These are phyloP conservation scores for Osmerus eperlanus DNA, from an alignment of 2,113 vertebrate genomes.

Conservation along the genomic window DNA sequence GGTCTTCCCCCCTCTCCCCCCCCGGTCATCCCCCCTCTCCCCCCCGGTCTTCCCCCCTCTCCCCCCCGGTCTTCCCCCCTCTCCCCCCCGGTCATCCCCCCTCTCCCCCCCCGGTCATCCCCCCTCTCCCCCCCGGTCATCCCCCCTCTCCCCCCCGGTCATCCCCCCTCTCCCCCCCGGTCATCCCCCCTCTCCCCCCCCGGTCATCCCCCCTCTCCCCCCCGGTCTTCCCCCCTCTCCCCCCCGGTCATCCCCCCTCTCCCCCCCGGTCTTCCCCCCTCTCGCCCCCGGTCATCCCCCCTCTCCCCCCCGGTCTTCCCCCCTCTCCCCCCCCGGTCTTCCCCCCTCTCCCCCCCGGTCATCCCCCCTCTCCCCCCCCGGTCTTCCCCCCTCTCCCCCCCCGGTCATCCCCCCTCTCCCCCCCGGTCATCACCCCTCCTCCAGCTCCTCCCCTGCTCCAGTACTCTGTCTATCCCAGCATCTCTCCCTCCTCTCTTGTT, in stretches of 20 bases:
- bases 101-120: too few species aligned
- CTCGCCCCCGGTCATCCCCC: background rate
- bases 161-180: background rate
- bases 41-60: background rate
- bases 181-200: background rate
- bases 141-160: too few species aligned
- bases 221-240: background rate
- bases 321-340: background rate
- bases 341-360: too few species aligned
- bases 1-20: background rate
- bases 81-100: background rate
- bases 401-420: too few species aligned
- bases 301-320: background rate
- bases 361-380: too few species aligned
- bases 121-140: too few species aligned
- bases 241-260: too few species aligned
- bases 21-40: too few species aligned
- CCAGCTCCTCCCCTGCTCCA: background rate
- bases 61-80: too few species aligned
- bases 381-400: too few species aligned
- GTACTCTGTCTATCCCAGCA: background rate
- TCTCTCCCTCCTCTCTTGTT: conserved; percentile 25
- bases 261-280: background rate
- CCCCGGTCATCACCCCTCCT: background rate
- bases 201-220: background rate